phyloP scores from a whole-genome alignment of 2,797 vertebrate genomes.

The Danio tinwini region DNA sequence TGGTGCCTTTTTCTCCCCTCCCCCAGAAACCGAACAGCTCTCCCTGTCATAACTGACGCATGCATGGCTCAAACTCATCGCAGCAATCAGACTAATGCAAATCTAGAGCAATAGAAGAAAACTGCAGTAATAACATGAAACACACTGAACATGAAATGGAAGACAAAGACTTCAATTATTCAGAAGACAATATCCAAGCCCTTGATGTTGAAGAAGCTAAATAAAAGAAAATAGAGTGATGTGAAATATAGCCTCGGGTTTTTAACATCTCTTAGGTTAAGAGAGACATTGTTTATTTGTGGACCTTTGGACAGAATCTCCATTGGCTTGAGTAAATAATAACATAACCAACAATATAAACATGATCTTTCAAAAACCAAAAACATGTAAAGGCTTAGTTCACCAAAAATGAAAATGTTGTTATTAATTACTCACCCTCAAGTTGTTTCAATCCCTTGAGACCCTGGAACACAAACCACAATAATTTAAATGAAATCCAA shows the following conservation, averaged over 20 bases:
- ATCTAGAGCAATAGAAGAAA: conserved; percentile 85
- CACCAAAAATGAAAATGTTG: no score
- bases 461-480: no score
- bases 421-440: no score
- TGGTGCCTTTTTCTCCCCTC: conserved; percentile 66
- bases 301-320: background rate
- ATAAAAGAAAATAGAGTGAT: conserved; percentile 2
- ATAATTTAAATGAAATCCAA: no score
- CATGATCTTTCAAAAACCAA: background rate
- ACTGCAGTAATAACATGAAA: conserved; percentile 74
- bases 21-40: conserved; percentile 19
- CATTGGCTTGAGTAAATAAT: background rate
- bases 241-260: conserved; percentile 15
- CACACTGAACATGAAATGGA: background rate
- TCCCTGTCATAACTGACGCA: conserved; percentile 20
- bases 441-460: no score
- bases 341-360: conserved; percentile 1
- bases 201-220: conserved; percentile 3
- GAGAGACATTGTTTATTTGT: background rate
- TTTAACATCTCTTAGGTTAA: conserved; percentile 3
- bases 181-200: background rate
- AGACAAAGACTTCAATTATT: conserved; percentile 20
- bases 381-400: background rate
- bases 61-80: conserved; percentile 79
- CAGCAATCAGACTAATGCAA: conserved; percentile 90